Evolutionary conservation across 2,113 vertebrate species (phyloP).

Genomic region (Rhynchopsitta pachyrhyncha): DNA sequence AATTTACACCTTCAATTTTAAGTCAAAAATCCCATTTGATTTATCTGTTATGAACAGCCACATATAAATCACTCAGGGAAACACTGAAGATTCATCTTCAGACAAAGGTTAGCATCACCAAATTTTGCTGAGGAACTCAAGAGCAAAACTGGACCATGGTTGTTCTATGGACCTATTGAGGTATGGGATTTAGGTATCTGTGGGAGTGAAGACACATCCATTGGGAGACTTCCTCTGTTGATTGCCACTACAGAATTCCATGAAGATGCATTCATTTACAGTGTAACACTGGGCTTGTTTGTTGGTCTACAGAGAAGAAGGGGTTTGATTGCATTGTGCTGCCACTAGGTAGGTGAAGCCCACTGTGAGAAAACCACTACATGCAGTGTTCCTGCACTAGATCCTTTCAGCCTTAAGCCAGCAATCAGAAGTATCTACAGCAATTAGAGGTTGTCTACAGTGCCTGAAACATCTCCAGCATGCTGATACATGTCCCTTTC

Average conservation of each 20-base stretch:
- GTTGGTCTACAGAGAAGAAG: not conserved
- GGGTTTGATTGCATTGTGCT: not conserved
- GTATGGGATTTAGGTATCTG: not conserved
- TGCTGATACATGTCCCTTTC: not conserved
- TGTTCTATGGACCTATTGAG: not conserved
- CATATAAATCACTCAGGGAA: not conserved
- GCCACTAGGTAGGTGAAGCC: not conserved
- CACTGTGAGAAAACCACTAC: not conserved
- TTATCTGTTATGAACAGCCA: not conserved
- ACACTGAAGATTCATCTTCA: not conserved
- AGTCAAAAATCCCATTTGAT: not conserved
- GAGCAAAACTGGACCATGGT: not conserved
- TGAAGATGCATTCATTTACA: not conserved
- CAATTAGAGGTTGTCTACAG: not conserved
- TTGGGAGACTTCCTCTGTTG: not conserved
- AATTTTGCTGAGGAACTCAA: not conserved
- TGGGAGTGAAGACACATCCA: not conserved
- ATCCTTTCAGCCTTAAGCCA: not conserved
- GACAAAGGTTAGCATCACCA: not conserved
- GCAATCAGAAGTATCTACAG: not conserved
- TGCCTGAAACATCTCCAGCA: not conserved
- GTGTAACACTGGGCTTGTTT: not conserved
- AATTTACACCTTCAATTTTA: not conserved
- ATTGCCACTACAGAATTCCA: not conserved
- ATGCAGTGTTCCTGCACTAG: not conserved